Evolutionary conservation across 2,797 vertebrate species (phyloP), one percentile per base, ranked within the genome.

Genomic region (Tadarida brasiliensis): DNA sequence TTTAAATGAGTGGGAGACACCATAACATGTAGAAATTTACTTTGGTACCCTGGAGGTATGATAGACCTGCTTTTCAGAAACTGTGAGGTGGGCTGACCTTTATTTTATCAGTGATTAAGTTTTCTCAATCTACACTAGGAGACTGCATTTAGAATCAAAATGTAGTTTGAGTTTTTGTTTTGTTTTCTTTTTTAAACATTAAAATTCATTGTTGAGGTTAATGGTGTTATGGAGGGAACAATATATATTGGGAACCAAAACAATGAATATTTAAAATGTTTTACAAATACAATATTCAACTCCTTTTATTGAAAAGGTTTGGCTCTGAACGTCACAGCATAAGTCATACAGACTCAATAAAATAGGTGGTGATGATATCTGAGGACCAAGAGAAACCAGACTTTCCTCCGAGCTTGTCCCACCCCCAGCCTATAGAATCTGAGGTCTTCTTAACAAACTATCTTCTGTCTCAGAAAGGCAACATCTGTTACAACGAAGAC

Each of bases 121-220:
- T 70, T 94, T 74, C 63, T 96, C 47, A 88, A 14, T 5, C n/a
- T 15, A 85, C 5, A 33, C 3, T 73, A 78, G 74, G 33, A 87
- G 11, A 90, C 59, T 49, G 67, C 11, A 19, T 59, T 85, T 87
- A 73, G 56, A 92, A 57, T 76, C 28, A 77, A 67, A 49, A 80
- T 68, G 80, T 49, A 77, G 39, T 87, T 76, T 80, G 1, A 1
- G 7, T 49, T 61, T 82, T 82, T 47, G 11, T 28, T 44, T 80
- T 19, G 30, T 59, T 74, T n/a, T 28, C 0, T 56, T 65, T 71
- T 71, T 44, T 10, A 87, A 81, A 68, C 81, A 89, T 82, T 73
- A 91, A 96, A 90, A 68, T 88, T 26, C 11, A 94, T 88, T 39
- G 5, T 28, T 83, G 22, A 20, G 63, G 49, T 30, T 78, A 74